Conservation (phyloP, 2,888 invertebrate genomes). For the Aphidius colemani region DNA sequence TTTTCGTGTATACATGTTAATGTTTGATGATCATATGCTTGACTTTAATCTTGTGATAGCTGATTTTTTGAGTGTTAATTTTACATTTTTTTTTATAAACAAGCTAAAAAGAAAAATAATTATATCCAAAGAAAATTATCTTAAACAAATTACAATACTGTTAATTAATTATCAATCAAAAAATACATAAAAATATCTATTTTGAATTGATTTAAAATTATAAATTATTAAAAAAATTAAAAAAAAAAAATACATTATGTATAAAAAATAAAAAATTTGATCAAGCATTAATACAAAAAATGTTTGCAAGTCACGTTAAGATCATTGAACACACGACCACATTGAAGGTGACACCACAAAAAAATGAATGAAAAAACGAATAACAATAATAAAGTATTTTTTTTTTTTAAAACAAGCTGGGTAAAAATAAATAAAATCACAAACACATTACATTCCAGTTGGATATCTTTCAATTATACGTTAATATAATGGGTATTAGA, state of each 20-base stretch:
- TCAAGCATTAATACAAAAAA: constrained; percentile 35
- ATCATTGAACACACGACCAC: constrained; percentile 49
- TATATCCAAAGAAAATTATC: too few species aligned
- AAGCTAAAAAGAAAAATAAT: too few species aligned
- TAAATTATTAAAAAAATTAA: too few species aligned
- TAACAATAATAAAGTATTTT: constrained; percentile 15
- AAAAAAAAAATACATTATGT: too few species aligned
- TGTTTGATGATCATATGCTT: too few species aligned
- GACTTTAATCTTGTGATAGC: too few species aligned
- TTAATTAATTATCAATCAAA: too few species aligned
- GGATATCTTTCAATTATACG: constrained; percentile 60
- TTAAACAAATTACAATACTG: too few species aligned
- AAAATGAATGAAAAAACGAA: constrained; percentile 12
- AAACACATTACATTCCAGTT: constrained; percentile 47
- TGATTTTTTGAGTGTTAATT: too few species aligned
- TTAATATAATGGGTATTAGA: constrained; percentile 48
- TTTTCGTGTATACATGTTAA: constrained; percentile 28
- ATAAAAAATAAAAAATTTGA: constrained; percentile 29
- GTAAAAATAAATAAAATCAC: constrained; percentile 44
- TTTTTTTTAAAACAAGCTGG: not conserved
- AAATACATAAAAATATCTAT: too few species aligned
- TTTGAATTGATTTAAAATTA: too few species aligned
- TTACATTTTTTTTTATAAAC: too few species aligned
- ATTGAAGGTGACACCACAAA: constrained; percentile 23
- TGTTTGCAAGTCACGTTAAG: constrained; percentile 54